Evolutionary conservation across 2,888 invertebrate species (phyloP).

Genomic region (Drosophila melanosoma): DNA sequence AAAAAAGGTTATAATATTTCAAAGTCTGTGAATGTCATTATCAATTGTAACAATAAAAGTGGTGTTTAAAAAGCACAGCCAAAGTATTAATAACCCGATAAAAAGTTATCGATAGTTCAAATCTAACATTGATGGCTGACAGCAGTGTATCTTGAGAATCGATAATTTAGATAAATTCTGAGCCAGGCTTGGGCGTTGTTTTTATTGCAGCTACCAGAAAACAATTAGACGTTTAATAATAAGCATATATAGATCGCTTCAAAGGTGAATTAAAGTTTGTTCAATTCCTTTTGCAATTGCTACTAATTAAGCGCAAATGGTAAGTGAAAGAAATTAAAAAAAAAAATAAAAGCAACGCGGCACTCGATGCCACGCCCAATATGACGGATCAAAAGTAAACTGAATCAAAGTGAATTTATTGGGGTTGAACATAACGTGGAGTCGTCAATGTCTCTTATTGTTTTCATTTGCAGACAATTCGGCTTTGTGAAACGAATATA

Average conservation of each 20-base stretch:
- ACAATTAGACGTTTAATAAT: slow-evolving; percentile 5
- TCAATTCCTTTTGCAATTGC: slow-evolving; percentile 13
- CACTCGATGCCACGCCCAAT: slow-evolving; percentile 66
- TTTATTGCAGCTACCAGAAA: slow-evolving; percentile 34
- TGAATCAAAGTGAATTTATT: slow-evolving; percentile 5
- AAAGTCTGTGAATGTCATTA: neutral
- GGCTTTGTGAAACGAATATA: slow-evolving; percentile 32
- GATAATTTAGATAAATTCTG: slow-evolving; percentile 36
- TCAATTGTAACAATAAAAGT: neutral
- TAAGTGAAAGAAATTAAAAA: slow-evolving; percentile 35
- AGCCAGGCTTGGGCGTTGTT: slow-evolving; percentile 78
- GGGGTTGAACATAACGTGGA: slow-evolving; percentile 40
- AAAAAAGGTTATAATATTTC: neutral
- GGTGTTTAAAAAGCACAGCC: neutral
- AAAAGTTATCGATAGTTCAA: slow-evolving; percentile 22
- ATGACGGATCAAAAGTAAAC: slow-evolving; percentile 21
- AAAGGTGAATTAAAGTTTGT: slow-evolving; percentile 37
- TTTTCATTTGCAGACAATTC: slow-evolving; percentile 46
- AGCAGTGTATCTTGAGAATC: slow-evolving; percentile 33
- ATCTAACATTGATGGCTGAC: neutral
- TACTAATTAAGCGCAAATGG: slow-evolving; percentile 58
- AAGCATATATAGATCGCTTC: neutral
- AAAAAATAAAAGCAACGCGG: slow-evolving; percentile 31
- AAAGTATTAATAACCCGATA: slow-evolving; percentile 1
- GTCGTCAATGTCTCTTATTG: slow-evolving; percentile 38